Evolutionary conservation across 2,888 invertebrate species (phyloP), one percentile per base, ranked within the genome.

Genomic region (Ectropis crepuscularia): DNA sequence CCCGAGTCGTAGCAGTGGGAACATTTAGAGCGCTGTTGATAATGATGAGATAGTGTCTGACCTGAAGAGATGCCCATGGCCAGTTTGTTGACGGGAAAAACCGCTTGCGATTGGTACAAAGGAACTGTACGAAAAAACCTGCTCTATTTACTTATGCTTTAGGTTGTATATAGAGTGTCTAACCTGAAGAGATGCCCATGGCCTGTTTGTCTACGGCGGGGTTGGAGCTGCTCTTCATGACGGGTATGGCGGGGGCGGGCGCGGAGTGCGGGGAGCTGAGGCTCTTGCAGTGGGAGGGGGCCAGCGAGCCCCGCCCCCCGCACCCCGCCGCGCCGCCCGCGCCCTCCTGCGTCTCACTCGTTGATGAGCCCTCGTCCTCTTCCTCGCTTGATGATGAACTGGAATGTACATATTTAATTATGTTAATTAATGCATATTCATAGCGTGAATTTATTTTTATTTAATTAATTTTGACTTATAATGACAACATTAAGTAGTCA

Each of bases 361-460:
- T 86, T 0, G 91, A 90, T 0, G 92, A 92, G 1, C 93, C 94
- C 58, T 93, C 93, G 71, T 95, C 95, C 57, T 94, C 94, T 63
- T 95, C 95, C 50, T 96, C 96, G 75, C 96, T 96, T 61, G 96
- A 96, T 61, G 96, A 96, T 82, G 87, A 97, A 90, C 89, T 96
- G 95, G 74, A 94, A 66, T 41, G 12, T 5, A 9, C 16, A 28
- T 4, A 28, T 28, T n/a, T n/a, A n/a, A n/a, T n/a, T n/a, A n/a
- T n/a, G n/a, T n/a, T n/a, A n/a, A n/a, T n/a, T n/a, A n/a, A n/a
- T n/a, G n/a, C n/a, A n/a, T n/a, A n/a, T n/a, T n/a, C n/a, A n/a
- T n/a, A n/a, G n/a, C n/a, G n/a, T n/a, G n/a, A n/a, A n/a, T n/a
- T n/a, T n/a, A n/a, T n/a, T n/a, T n/a, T n/a, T n/a, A n/a, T n/a